Conservation (phyloP, 2,113 vertebrate genomes). For the Pteronura brasiliensis region DNA sequence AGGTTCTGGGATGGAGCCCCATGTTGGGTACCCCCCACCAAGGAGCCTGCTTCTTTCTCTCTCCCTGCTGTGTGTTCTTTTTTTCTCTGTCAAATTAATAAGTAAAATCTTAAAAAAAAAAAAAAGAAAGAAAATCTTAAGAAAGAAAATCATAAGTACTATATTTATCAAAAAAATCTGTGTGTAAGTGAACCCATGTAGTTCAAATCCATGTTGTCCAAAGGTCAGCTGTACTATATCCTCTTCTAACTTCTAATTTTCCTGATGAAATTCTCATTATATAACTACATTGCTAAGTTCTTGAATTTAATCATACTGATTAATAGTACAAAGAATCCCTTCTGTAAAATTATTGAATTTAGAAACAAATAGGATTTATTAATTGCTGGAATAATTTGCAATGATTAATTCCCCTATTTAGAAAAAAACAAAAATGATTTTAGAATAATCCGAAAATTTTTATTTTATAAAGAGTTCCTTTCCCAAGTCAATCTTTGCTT, state of each 20-base stretch:
- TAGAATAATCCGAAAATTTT: not conserved
- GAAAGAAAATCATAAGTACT: not conserved
- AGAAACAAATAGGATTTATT: not conserved
- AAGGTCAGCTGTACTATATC: not conserved
- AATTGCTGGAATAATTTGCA: not conserved
- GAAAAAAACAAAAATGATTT: not conserved
- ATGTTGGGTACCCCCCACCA: no score
- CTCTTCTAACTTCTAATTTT: not conserved
- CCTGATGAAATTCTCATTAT: not conserved
- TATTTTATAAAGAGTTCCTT: not conserved
- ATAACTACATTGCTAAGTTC: not conserved
- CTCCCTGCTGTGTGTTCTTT: no score
- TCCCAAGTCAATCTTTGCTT: not conserved
- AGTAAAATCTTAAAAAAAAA: not conserved
- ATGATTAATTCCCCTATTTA: not conserved
- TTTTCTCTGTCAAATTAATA: no score
- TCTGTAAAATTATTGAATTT: not conserved
- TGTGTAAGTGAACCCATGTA: not conserved
- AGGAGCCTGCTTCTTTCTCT: no score
- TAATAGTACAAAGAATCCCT: not conserved
- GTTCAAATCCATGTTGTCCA: not conserved
- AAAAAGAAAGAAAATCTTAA: not conserved
- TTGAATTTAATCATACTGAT: not conserved
- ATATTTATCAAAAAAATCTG: not conserved
- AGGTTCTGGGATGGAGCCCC: no score